phyloP scores from a whole-genome alignment of 2,888 invertebrate species.

The Apoda limacodes region DNA sequence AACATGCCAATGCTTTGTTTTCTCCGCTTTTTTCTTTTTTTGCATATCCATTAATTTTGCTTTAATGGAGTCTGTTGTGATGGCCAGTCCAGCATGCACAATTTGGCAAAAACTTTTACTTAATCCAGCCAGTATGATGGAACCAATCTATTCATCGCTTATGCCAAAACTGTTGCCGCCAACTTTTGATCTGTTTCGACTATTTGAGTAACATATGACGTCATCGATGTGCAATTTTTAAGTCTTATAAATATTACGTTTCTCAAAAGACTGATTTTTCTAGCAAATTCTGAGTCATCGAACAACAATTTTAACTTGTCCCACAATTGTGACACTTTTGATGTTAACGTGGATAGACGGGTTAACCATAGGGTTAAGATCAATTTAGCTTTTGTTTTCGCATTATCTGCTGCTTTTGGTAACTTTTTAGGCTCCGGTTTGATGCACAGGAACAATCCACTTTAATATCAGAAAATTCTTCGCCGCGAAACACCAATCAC shows the following conservation, averaged over 20 bases:
- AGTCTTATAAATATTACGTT: slow-evolving; percentile 14
- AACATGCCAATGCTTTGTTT: no score
- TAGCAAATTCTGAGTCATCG: slow-evolving; percentile 6
- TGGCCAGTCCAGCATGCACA: no score
- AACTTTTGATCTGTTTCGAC: no score
- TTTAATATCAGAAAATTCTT: slow-evolving; percentile 15
- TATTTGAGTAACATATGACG: slow-evolving; percentile 17
- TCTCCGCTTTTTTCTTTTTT: no score
- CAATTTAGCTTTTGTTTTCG: slow-evolving; percentile 9
- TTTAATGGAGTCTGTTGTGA: no score
- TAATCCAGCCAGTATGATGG: no score
- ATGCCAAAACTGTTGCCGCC: no score
- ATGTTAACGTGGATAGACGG: slow-evolving; percentile 2
- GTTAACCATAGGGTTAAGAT: slow-evolving; percentile 11
- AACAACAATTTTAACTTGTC: slow-evolving; percentile 2
- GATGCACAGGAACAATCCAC: slow-evolving; percentile 12
- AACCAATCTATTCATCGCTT: no score
- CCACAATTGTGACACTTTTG: slow-evolving; percentile 6
- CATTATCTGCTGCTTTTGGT: slow-evolving; percentile 10
- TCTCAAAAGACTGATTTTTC: slow-evolving; percentile 16
- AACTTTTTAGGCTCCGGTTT: slow-evolving; percentile 7
- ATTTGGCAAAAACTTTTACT: no score
- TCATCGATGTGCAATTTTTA: slow-evolving; percentile 9
- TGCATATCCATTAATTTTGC: no score
- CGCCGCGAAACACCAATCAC: slow-evolving; percentile 16